A percentile compares a stretch with the other conserved stretches of the same genome.
phyloP scores from a whole-genome alignment of 2,113 vertebrate species.

The Okapia johnstoni region DNA sequence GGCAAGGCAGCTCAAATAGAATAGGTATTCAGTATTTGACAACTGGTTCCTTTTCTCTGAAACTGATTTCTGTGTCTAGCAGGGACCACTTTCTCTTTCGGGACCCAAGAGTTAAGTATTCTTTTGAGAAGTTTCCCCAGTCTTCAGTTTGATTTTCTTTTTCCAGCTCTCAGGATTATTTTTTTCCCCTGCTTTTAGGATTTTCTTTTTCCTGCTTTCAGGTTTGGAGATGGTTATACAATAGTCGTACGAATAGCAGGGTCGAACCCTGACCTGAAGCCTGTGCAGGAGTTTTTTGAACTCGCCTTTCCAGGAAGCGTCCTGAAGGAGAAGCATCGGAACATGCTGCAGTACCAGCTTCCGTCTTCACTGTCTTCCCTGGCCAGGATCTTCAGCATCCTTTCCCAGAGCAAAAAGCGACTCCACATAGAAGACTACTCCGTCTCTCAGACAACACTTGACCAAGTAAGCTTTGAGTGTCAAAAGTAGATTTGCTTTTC shows the following conservation, averaged over 20 bases:
- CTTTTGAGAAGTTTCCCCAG: background rate
- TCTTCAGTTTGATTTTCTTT: background rate
- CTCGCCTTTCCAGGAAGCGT: conserved; percentile 92
- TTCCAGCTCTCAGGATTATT: conserved; percentile 74
- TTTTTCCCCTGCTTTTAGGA: too few species aligned
- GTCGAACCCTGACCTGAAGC: conserved; percentile 88
- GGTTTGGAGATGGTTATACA: conserved; percentile 98
- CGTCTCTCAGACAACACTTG: conserved; percentile 97
- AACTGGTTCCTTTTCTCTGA: background rate
- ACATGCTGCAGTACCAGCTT: conserved; percentile 98
- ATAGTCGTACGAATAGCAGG: conserved; percentile 94
- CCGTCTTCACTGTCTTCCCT: conserved; percentile 91
- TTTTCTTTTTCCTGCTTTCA: conserved; percentile 63
- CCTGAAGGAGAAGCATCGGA: conserved; percentile 95
- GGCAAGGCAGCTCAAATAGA: background rate
- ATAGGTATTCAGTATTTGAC: background rate
- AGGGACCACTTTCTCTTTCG: background rate
- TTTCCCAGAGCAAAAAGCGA: conserved; percentile 91
- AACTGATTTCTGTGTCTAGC: background rate
- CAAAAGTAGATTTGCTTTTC: background rate
- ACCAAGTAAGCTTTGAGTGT: conserved; percentile 90
- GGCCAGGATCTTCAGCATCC: conserved; percentile 94
- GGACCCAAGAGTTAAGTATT: background rate
- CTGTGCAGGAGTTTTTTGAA: conserved; percentile 95
- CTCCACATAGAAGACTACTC: conserved; percentile 98